Evolutionary conservation across 1,140 invertebrate genomes (phyloP).

Genomic region (Pseudomyrmex gracilis): DNA sequence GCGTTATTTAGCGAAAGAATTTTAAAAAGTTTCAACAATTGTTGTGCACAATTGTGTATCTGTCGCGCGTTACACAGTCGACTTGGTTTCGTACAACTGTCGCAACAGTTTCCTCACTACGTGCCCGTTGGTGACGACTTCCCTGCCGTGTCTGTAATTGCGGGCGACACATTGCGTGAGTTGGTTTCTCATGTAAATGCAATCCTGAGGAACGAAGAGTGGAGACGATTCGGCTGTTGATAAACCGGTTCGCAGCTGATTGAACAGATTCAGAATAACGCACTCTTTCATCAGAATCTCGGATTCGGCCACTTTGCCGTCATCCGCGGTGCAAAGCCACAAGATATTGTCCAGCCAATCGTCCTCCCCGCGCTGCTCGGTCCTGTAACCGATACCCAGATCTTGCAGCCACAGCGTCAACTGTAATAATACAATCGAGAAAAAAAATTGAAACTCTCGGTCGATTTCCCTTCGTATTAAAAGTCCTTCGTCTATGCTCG

Average conservation of each 20-base stretch:
- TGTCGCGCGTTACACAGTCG: not conserved
- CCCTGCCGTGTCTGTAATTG: constrained; percentile 43
- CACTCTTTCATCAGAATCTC: constrained; percentile 79
- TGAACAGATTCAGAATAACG: constrained; percentile 79
- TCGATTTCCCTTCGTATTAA: not conserved
- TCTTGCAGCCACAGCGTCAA: constrained; percentile 80
- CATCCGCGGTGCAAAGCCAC: constrained; percentile 78
- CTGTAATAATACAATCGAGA: constrained; percentile 70
- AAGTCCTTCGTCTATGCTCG: not conserved
- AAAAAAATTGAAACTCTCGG: constrained; percentile 44
- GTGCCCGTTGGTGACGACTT: constrained; percentile 72
- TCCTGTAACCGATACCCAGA: constrained; percentile 77
- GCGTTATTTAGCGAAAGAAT: too few relatives aligned
- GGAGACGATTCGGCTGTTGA: constrained; percentile 74
- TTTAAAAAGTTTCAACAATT: too few relatives aligned
- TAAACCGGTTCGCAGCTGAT: constrained; percentile 78
- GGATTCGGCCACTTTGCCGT: constrained; percentile 66
- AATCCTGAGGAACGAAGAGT: not conserved
- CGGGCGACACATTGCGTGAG: constrained; percentile 69
- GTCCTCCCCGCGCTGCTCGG: constrained; percentile 54
- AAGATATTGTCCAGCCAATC: constrained; percentile 78
- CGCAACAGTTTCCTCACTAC: constrained; percentile 71
- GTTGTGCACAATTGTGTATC: not conserved
- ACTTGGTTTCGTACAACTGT: constrained; percentile 52
- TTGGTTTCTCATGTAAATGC: constrained; percentile 55